phyloP scores from a whole-genome alignment of 2,797 vertebrate species.

The Gallirallus australis region DNA sequence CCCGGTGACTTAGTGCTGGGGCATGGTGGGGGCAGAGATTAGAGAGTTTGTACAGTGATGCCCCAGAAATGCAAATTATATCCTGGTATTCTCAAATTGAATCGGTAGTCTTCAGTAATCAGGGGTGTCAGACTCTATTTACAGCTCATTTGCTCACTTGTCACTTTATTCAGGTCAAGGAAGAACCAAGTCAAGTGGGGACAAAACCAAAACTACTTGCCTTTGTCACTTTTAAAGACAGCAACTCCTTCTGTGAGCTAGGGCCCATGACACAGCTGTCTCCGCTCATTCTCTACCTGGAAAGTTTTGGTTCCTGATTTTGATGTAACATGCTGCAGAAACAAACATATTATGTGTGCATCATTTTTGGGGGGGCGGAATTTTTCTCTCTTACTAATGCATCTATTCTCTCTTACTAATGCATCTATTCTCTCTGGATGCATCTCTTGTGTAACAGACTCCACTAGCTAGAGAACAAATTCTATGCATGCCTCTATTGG shows the following conservation, averaged over 20 bases:
- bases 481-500: not conserved
- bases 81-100: not conserved
- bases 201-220: not conserved
- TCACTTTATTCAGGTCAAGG: not conserved
- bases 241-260: not conserved
- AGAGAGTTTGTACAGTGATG: not conserved
- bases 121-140: not conserved
- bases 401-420: not conserved
- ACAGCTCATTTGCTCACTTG: not conserved
- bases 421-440: not conserved
- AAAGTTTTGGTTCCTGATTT: not conserved
- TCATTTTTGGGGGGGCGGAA: rapidly evolving
- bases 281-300: not conserved
- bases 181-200: not conserved
- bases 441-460: not conserved
- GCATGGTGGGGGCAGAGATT: too few relatives aligned
- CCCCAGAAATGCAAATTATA: not conserved
- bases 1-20: not conserved
- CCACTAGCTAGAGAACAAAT: not conserved
- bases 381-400: not conserved
- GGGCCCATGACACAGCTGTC: not conserved
- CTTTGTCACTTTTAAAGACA: not conserved
- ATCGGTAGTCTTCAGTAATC: not conserved
- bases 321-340: not conserved
- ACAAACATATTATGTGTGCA: not conserved